A percentile compares a stretch with the other conserved stretches of the same genome.
These are phyloP conservation scores for Catharus minimus DNA, from an alignment of 2,113 vertebrate genomes.

Conservation along the genomic window DNA sequence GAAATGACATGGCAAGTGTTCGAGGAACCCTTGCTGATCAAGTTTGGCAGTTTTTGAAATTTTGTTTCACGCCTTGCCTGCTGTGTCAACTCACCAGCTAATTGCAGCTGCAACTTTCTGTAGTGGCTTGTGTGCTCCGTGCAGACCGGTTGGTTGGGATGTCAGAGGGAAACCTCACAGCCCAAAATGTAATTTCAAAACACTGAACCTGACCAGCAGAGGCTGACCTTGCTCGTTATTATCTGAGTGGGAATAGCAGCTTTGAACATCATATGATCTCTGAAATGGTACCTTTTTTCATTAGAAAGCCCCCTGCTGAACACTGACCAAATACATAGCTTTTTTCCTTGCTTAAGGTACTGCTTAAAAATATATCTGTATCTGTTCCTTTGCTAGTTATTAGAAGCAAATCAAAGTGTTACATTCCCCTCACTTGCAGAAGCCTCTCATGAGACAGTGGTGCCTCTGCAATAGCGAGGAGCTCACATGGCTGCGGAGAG, in stretches of 20 bases:
- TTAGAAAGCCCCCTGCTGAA: constrained; percentile 71
- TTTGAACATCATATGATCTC: constrained; percentile 72
- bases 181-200: constrained; percentile 72
- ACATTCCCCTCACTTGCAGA: not conserved
- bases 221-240: constrained; percentile 74
- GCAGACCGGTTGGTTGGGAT: constrained; percentile 13
- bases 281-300: constrained; percentile 72
- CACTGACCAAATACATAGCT: constrained; percentile 62
- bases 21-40: constrained; percentile 43
- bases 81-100: constrained; percentile 59
- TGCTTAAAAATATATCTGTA: constrained; percentile 52
- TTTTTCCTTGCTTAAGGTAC: constrained; percentile 59
- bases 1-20: constrained; percentile 29
- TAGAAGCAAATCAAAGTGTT: constrained; percentile 58
- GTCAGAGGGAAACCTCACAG: constrained; percentile 51
- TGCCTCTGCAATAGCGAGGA: not conserved
- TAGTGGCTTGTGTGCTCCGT: not conserved
- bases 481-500: not conserved
- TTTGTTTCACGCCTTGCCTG: constrained; percentile 65
- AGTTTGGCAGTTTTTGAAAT: constrained; percentile 65
- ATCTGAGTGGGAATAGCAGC: constrained; percentile 72
- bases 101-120: constrained; percentile 62
- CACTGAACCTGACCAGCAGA: constrained; percentile 66
- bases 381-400: constrained; percentile 56
- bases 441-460: constrained; percentile 31